Evolutionary conservation across 2,888 invertebrate species (phyloP).

Genomic region (Augiades crinisus): DNA sequence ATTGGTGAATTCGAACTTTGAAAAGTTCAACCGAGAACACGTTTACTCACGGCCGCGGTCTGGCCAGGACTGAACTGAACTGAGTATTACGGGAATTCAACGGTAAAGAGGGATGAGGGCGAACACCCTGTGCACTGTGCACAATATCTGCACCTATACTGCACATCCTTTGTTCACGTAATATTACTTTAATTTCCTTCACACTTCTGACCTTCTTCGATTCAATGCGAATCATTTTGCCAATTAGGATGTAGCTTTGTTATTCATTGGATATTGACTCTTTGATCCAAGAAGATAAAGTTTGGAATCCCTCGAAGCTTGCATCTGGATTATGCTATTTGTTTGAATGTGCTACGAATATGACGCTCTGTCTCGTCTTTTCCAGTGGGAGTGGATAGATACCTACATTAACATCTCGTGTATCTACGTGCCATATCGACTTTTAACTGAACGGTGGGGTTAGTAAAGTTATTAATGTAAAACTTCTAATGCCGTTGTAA

Average conservation of each 20-base stretch:
- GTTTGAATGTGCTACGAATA: conserved; percentile 13
- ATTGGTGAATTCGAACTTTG: conserved; percentile 17
- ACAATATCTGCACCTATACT: too few relatives aligned
- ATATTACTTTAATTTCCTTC: conserved; percentile 48
- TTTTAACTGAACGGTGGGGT: too few relatives aligned
- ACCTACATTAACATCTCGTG: background rate
- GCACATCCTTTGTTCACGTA: conserved; percentile 41
- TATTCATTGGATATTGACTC: background rate
- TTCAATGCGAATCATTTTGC: conserved; percentile 44
- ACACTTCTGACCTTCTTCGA: conserved; percentile 53
- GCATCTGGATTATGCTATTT: conserved; percentile 4
- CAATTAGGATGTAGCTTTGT: conserved; percentile 36
- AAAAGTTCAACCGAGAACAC: conserved; percentile 21
- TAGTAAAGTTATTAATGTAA: too few relatives aligned
- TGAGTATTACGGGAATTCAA: conserved; percentile 41
- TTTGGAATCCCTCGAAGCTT: background rate
- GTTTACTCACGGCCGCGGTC: conserved; percentile 36
- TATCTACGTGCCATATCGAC: background rate
- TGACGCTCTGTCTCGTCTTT: conserved; percentile 4
- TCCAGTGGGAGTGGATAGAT: background rate
- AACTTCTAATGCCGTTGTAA: too few relatives aligned
- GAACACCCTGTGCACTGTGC: conserved; percentile 29
- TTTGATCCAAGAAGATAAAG: background rate
- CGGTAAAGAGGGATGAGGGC: conserved; percentile 34
- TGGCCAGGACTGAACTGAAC: conserved; percentile 50